Percentiles rank a stretch among this genome's conserved stretches.
phyloP scores from a whole-genome alignment of 1,140 invertebrate species.

The Coenobita brevimanus region DNA sequence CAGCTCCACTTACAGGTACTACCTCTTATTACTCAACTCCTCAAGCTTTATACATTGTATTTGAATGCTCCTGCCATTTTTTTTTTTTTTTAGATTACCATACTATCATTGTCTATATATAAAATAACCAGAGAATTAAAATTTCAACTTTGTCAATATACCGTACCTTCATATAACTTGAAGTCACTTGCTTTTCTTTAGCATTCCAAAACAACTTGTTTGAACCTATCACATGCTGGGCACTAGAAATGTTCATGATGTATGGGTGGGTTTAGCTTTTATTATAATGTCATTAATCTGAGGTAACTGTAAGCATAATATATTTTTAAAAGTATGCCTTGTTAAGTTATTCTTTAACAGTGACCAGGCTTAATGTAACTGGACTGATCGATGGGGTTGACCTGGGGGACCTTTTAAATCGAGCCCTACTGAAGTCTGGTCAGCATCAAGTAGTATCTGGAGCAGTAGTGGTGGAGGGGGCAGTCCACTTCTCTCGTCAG shows the following conservation, averaged over 20 bases:
- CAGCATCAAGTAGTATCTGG: conserved; percentile 8
- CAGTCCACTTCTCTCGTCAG: not conserved
- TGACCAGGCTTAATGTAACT: conserved; percentile 24
- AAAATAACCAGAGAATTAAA: too few relatives aligned
- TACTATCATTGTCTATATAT: too few relatives aligned
- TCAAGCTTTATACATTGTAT: not conserved
- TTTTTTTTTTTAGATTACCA: too few relatives aligned
- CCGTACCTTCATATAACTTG: not conserved
- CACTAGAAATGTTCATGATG: too few relatives aligned
- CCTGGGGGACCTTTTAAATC: not conserved
- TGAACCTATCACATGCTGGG: too few relatives aligned
- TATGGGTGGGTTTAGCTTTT: too few relatives aligned
- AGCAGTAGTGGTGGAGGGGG: not conserved
- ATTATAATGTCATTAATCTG: too few relatives aligned
- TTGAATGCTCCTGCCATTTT: not conserved
- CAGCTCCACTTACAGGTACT: not conserved
- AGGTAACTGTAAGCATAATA: too few relatives aligned
- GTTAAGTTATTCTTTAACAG: conserved; percentile 19
- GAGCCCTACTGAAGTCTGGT: conserved; percentile 28
- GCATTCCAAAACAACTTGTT: not conserved
- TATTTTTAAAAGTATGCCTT: too few relatives aligned
- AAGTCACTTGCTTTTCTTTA: not conserved
- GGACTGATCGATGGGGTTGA: conserved; percentile 33
- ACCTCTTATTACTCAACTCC: too few relatives aligned
- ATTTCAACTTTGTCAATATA: not conserved